Evolutionary conservation across 2,888 invertebrate genomes (phyloP).

Genomic region (Crepidodera aurea): DNA sequence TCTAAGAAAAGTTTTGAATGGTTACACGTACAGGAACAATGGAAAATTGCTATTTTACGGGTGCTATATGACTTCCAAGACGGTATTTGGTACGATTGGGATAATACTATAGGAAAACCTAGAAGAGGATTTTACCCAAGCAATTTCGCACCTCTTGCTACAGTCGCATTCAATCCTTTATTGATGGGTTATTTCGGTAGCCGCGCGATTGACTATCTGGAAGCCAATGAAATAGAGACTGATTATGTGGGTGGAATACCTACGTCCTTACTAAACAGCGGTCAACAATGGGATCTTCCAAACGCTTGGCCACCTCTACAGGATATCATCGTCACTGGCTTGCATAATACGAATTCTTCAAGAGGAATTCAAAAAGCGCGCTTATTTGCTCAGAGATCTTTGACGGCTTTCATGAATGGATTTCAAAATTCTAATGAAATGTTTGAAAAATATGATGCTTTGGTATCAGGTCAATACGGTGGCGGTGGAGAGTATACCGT

Average conservation of each 20-base stretch:
- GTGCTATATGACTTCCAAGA: constrained; percentile 84
- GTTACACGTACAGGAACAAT: constrained; percentile 64
- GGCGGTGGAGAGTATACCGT: constrained; percentile 76
- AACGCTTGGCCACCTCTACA: constrained; percentile 89
- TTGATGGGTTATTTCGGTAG: constrained; percentile 51
- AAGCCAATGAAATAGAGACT: constrained; percentile 44
- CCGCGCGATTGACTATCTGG: constrained; percentile 66
- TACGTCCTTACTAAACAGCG: constrained; percentile 69
- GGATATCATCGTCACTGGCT: constrained; percentile 75
- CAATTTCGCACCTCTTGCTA: constrained; percentile 72
- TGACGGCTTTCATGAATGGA: constrained; percentile 71
- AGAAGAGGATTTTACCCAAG: constrained; percentile 75
- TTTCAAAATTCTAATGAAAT: constrained; percentile 68
- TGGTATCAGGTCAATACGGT: constrained; percentile 71
- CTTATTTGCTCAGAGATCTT: constrained; percentile 74
- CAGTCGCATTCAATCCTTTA: too few relatives aligned
- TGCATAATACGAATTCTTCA: constrained; percentile 61
- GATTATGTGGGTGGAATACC: constrained; percentile 68
- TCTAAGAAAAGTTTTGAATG: constrained; percentile 64
- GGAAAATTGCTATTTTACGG: constrained; percentile 72
- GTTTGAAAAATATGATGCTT: constrained; percentile 79
- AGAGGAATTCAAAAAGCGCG: constrained; percentile 63
- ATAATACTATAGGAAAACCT: constrained; percentile 65
- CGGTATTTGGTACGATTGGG: constrained; percentile 70
- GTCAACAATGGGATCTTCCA: constrained; percentile 83